phyloP scores from a whole-genome alignment of 2,888 invertebrate species.

The Nebria brevicollis region DNA sequence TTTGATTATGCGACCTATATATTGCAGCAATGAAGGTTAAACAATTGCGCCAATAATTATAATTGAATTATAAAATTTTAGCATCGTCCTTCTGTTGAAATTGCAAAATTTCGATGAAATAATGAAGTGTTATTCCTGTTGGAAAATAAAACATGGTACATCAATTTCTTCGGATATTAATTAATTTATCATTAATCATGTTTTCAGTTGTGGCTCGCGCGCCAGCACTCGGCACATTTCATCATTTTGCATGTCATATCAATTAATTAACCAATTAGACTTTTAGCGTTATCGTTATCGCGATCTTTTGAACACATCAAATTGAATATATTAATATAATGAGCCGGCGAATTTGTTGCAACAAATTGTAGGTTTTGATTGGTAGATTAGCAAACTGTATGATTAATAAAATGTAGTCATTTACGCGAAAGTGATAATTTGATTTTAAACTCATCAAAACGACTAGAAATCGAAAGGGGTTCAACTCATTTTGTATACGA shows the following conservation, averaged over 20 bases:
- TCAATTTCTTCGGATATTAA: not conserved
- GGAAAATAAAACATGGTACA: not conserved
- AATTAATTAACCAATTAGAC: not conserved
- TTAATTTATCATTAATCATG: not conserved
- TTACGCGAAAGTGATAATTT: too few species aligned
- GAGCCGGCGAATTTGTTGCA: not conserved
- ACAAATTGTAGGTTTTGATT: not conserved
- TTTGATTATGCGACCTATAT: not conserved
- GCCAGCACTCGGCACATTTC: not conserved
- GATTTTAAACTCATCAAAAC: too few species aligned
- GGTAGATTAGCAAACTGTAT: not conserved
- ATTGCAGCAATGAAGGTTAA: not conserved
- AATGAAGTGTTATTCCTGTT: not conserved
- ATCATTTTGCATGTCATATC: not conserved
- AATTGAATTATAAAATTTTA: not conserved
- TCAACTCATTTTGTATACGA: too few species aligned
- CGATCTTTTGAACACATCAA: not conserved
- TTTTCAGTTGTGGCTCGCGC: not conserved
- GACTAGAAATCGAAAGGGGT: too few species aligned
- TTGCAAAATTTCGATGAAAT: not conserved
- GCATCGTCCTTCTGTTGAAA: not conserved
- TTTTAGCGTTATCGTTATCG: not conserved
- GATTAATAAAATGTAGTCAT: too few species aligned
- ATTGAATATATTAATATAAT: constrained; percentile 1
- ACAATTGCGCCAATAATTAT: not conserved